Base-by-base conservation (phyloP, 1,140 invertebrate species). In the Hypothenemus hampei region DNA sequence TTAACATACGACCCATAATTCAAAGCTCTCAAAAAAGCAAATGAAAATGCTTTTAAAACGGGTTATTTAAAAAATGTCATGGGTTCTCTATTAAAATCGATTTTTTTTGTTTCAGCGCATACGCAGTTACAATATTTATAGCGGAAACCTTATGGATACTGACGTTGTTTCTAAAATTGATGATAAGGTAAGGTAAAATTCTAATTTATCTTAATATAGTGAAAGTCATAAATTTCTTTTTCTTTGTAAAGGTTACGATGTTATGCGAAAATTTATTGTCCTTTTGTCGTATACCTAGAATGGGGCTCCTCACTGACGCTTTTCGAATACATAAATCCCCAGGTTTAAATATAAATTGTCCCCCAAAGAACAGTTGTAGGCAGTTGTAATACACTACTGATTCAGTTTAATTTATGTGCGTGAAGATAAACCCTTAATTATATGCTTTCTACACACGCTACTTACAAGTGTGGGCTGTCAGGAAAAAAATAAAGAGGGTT, bases 81-180 rank as follows among this genome's bases (percentile, higher is more conserved):
- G n/a, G n/a, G n/a, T n/a, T n/a, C n/a, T n/a, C n/a, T n/a, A n/a
- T n/a, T n/a, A n/a, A 31, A 2, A 31, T 2, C 26, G 26, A 31
- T 11, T 39, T 36, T 44, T 29, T 53, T 43, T 33, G 13, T 55
- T 59, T 56, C 39, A 54, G 45, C 33, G 43, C 40, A 26, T 40
- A 33, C 33, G 35, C 51, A 37, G 33, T 43, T 16, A 21, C 26
- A 4, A 49, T 48, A 20, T 26, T 59, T 23, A 15, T 57, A 8
- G 21, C 16, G 18, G 55, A 57, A 24, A 31, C 52, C 21, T 51
- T 51, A 26, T 55, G 57, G 43, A 45, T 59, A n/a, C 36, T 44
- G 15, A 59, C 51, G 24, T 22, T 44, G 29, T 59, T 59, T 45
- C 31, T 59, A 26, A 43, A 44, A n/a, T 15, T 56, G 13, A 54